phyloP scores from a whole-genome alignment of 2,888 invertebrate species.

The Melipona beecheii region DNA sequence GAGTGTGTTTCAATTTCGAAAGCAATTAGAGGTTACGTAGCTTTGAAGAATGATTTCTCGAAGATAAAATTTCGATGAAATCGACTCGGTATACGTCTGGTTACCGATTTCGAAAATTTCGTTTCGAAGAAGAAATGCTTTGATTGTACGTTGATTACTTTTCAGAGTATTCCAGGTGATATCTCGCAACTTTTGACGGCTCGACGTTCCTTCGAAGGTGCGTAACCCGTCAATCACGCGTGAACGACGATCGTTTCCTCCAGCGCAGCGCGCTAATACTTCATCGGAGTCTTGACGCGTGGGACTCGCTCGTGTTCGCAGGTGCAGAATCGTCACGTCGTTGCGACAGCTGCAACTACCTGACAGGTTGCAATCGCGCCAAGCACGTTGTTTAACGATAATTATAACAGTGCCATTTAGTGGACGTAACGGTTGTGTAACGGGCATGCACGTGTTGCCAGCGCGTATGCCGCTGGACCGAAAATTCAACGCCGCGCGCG shows the following conservation, averaged over 20 bases:
- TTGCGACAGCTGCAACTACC: conserved; percentile 67
- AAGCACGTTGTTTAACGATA: conserved; percentile 68
- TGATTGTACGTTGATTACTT: too few relatives aligned
- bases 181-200: too few relatives aligned
- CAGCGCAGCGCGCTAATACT: conserved; percentile 48
- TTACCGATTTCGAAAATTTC: too few relatives aligned
- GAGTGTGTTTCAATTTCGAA: background rate
- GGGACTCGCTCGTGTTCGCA: conserved; percentile 44
- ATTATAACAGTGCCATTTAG: conserved; percentile 66
- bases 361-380: conserved; percentile 61
- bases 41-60: too few relatives aligned
- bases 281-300: conserved; percentile 52
- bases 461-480: background rate
- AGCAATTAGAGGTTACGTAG: background rate
- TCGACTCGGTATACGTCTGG: too few relatives aligned
- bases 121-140: too few relatives aligned
- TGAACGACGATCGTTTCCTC: background rate
- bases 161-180: too few relatives aligned
- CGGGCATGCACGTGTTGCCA: conserved; percentile 21
- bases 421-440: conserved; percentile 19
- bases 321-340: conserved; percentile 64
- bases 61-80: too few relatives aligned
- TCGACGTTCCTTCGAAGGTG: too few relatives aligned
- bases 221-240: background rate
- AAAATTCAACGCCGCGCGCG: conserved; percentile 22